Conservation (phyloP, 2,113 vertebrate species). For the Platysternon megacephalum region DNA sequence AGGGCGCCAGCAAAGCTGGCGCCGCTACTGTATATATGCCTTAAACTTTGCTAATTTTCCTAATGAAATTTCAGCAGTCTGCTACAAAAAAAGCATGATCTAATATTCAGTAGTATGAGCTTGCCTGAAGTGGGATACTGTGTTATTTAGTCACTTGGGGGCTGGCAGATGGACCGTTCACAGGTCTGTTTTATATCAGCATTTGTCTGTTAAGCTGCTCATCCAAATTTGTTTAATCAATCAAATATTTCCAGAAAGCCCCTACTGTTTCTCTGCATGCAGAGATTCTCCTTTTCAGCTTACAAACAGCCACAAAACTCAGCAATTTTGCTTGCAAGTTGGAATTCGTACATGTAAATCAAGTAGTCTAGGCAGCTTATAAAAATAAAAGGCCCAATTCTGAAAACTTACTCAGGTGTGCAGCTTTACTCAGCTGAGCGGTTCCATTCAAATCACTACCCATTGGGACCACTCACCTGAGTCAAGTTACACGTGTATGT, state of each 20-base stretch:
- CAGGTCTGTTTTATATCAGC: not conserved
- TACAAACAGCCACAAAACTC: not conserved
- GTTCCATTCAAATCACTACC: accelerated
- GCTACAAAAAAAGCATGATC: not conserved
- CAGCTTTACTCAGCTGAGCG: not conserved
- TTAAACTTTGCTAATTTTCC: not conserved
- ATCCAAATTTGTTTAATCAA: accelerated
- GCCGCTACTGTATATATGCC: too few species aligned
- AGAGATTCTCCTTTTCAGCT: not conserved
- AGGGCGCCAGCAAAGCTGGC: too few species aligned
- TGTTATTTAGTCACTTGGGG: accelerated
- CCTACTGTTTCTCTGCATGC: not conserved
- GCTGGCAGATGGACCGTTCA: accelerated
- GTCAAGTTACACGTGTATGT: not conserved
- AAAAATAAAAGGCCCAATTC: not conserved
- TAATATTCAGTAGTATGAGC: accelerated
- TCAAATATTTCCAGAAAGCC: not conserved
- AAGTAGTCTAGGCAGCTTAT: accelerated
- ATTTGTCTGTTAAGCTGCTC: not conserved
- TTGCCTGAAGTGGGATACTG: accelerated
- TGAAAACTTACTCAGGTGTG: not conserved
- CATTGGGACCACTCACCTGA: not conserved
- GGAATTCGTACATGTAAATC: accelerated
- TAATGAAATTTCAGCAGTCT: not conserved
- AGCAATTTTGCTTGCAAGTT: accelerated